Percentiles rank a stretch among this genome's conserved stretches.
phyloP scores from a whole-genome alignment of 2,797 vertebrate species.

The Eurystomus glaucurus region DNA sequence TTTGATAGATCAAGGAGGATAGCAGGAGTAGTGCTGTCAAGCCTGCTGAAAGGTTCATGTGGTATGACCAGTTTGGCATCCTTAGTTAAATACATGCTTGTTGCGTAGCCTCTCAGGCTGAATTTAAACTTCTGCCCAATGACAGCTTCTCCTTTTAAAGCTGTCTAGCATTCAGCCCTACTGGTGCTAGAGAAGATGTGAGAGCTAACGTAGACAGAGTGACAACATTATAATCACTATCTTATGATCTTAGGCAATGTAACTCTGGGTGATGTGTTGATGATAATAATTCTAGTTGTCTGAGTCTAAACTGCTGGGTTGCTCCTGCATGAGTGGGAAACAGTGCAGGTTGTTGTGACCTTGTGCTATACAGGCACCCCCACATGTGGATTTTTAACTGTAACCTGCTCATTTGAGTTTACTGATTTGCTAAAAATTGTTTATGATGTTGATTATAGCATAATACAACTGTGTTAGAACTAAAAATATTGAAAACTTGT shows the following conservation, averaged over 20 bases:
- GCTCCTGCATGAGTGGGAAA: neutral
- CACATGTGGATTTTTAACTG: neutral
- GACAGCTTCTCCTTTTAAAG: neutral
- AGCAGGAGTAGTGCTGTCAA: neutral
- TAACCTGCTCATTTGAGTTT: neutral
- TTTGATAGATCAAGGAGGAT: neutral
- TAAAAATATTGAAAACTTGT: neutral
- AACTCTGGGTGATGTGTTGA: neutral
- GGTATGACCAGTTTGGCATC: slow-evolving; percentile 37
- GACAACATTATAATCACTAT: slow-evolving; percentile 22
- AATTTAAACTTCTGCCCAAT: neutral
- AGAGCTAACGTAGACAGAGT: neutral
- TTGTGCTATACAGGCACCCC: neutral
- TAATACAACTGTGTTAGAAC: neutral
- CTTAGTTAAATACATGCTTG: neutral
- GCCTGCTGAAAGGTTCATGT: neutral
- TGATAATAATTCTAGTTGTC: slow-evolving; percentile 36
- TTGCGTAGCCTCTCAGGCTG: neutral
- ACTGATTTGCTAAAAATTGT: neutral
- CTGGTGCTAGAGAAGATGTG: neutral
- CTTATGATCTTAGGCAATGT: neutral
- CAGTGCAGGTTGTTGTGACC: neutral
- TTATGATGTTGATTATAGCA: neutral
- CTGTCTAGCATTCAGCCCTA: neutral
- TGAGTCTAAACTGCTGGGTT: neutral